phyloP scores from a whole-genome alignment of 1,140 invertebrate species.

The Drosophila nigromelanica region DNA sequence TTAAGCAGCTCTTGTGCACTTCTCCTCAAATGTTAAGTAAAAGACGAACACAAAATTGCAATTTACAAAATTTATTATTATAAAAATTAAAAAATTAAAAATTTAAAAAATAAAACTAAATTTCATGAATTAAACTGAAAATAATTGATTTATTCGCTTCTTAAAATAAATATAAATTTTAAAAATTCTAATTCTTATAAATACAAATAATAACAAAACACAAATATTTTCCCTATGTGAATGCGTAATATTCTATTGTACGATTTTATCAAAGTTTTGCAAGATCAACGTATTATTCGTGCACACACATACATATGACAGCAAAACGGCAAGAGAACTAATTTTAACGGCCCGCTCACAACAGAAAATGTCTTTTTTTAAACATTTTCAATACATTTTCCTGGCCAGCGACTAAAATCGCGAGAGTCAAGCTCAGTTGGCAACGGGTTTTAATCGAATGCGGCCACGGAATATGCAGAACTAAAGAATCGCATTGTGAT shows the following conservation, averaged over 20 bases:
- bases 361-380: slow-evolving; percentile 73
- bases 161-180: not conserved
- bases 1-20: slow-evolving; percentile 22
- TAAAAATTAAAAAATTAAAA: too few species aligned
- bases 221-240: slow-evolving; percentile 22
- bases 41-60: not conserved
- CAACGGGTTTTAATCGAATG: slow-evolving; percentile 63
- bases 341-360: slow-evolving; percentile 17
- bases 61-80: not conserved
- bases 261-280: too few species aligned
- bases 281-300: too few species aligned
- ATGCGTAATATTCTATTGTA: too few species aligned
- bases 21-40: not conserved
- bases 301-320: too few species aligned
- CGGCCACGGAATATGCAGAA: slow-evolving; percentile 54
- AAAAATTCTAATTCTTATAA: too few species aligned
- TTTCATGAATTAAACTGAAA: too few species aligned
- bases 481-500: slow-evolving; percentile 34
- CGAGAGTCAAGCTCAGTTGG: slow-evolving; percentile 65
- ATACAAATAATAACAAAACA: slow-evolving; percentile 9
- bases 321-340: too few species aligned
- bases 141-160: too few species aligned
- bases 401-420: slow-evolving; percentile 41
- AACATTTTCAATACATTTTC: slow-evolving; percentile 54
- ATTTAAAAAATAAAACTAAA: not conserved